These are phyloP conservation scores for Riparia riparia DNA, from an alignment of 2,113 vertebrate genomes.

Conservation along the genomic window DNA sequence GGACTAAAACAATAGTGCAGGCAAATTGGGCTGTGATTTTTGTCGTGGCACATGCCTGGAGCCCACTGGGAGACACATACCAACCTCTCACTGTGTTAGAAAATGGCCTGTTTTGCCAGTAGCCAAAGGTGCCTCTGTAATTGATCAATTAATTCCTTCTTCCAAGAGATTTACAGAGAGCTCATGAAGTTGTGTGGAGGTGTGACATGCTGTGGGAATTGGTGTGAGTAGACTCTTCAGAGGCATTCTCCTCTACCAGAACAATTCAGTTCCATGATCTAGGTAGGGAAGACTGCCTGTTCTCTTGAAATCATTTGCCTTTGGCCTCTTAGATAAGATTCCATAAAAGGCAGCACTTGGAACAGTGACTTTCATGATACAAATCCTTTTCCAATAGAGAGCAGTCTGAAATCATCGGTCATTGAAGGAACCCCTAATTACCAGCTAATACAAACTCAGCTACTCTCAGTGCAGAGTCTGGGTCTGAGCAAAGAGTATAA, in stretches of 20 bases:
- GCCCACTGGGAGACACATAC: not conserved
- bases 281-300: not conserved
- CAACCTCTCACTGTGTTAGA: not conserved
- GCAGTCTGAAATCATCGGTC: not conserved
- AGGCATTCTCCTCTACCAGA: not conserved
- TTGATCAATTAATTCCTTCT: not conserved
- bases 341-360: not conserved
- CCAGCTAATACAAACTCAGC: not conserved
- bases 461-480: not conserved
- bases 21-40: not conserved
- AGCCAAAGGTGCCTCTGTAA: not conserved
- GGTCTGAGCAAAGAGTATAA: not conserved
- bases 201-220: not conserved
- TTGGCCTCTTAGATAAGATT: not conserved
- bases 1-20: not conserved
- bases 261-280: not conserved
- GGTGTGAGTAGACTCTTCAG: not conserved
- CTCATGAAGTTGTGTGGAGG: not conserved
- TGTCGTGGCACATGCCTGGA: rapidly evolving
- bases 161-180: not conserved
- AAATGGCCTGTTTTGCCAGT: not conserved
- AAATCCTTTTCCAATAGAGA: not conserved
- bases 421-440: not conserved
- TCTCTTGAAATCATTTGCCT: not conserved
- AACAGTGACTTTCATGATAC: not conserved